A percentile compares a stretch with the other conserved stretches of the same genome.
Conservation (phyloP, 2,797 vertebrate genomes). For the Liasis olivaceus region DNA sequence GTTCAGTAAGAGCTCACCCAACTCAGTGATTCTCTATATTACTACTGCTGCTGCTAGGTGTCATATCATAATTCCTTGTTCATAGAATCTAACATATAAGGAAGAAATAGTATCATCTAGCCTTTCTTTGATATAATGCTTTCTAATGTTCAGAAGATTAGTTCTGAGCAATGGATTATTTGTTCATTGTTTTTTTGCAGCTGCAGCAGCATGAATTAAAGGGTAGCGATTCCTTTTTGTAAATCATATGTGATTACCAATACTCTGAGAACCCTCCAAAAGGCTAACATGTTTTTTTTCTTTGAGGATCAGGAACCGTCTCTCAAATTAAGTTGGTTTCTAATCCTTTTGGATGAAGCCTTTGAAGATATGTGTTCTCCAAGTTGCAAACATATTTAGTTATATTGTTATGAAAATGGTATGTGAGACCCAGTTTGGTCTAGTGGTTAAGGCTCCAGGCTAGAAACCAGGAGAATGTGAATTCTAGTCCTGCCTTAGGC, state of each 20-base stretch:
- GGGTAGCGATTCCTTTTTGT: not conserved
- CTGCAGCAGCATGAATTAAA: not conserved
- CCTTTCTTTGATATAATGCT: not conserved
- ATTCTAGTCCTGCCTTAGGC: too few species aligned
- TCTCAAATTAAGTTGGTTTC: not conserved
- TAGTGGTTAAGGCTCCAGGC: too few species aligned
- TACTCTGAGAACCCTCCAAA: not conserved
- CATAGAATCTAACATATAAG: not conserved
- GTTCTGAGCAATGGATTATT: not conserved
- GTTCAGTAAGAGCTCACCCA: too few species aligned
- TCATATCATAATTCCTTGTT: not conserved
- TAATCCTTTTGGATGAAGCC: not conserved
- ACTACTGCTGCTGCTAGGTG: not conserved
- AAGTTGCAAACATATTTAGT: not conserved
- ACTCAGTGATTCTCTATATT: too few species aligned
- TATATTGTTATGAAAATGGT: not conserved
- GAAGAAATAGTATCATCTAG: too few species aligned
- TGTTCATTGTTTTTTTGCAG: not conserved
- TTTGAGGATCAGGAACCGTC: not conserved
- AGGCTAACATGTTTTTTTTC: not conserved
- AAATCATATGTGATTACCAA: not conserved
- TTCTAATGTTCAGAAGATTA: not conserved
- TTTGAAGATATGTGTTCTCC: not conserved
- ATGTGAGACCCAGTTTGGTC: too few species aligned
- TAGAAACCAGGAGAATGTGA: too few species aligned